A percentile compares a stretch with the other conserved stretches of the same genome.
phyloP scores from a whole-genome alignment of 2,797 vertebrate species.

The Sebastes flavidus region DNA sequence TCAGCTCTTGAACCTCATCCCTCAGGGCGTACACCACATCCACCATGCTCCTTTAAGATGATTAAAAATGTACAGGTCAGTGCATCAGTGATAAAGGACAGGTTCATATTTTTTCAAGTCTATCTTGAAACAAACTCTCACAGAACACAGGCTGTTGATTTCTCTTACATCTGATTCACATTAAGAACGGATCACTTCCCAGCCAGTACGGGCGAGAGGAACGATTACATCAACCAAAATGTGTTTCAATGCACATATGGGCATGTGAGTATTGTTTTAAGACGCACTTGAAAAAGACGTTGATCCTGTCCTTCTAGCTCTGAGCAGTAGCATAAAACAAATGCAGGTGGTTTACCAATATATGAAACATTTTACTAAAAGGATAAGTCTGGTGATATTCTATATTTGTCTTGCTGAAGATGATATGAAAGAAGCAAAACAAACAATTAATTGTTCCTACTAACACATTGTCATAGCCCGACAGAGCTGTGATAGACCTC shows the following conservation, averaged over 20 bases:
- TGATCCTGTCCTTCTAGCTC: background rate
- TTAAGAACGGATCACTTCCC: background rate
- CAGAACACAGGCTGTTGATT: background rate
- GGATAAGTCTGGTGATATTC: background rate
- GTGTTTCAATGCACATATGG: background rate
- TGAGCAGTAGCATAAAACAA: background rate
- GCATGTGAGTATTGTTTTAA: background rate
- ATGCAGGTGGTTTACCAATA: background rate
- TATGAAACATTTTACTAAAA: background rate
- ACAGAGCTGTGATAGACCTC: background rate
- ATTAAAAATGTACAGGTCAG: conserved; percentile 1
- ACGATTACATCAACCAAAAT: background rate
- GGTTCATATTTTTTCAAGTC: background rate
- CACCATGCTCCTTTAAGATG: conserved; percentile 90
- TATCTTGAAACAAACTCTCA: background rate
- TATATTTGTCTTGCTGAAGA: background rate
- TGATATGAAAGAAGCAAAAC: background rate
- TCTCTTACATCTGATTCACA: background rate
- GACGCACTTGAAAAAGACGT: background rate
- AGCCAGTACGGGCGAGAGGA: background rate
- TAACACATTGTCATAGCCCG: background rate
- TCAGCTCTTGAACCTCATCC: conserved; percentile 96
- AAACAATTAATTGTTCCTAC: background rate
- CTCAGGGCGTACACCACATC: conserved; percentile 97
- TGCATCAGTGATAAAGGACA: background rate